Evolutionary conservation across 2,888 invertebrate species (phyloP).

Genomic region (Watsonalla binaria): DNA sequence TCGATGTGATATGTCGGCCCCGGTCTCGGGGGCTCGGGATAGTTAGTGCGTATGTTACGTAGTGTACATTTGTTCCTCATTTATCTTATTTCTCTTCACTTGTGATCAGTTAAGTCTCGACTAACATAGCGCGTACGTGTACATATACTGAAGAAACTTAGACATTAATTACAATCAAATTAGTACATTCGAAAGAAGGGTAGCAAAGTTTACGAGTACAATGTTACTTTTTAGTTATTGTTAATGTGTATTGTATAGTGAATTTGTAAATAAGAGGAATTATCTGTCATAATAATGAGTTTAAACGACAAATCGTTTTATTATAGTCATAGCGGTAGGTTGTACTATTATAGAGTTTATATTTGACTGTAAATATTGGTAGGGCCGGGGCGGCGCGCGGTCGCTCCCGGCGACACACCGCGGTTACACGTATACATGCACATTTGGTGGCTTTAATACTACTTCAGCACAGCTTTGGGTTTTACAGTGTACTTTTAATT

Average conservation of each 20-base stretch:
- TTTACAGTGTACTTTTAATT: slow-evolving; percentile 29
- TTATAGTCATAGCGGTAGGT: slow-evolving; percentile 73
- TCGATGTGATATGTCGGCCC: slow-evolving; percentile 66
- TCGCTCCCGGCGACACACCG: slow-evolving; percentile 37
- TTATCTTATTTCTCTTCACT: slow-evolving; percentile 59
- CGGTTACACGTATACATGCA: slow-evolving; percentile 58
- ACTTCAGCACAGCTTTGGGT: slow-evolving; percentile 58
- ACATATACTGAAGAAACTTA: slow-evolving; percentile 53
- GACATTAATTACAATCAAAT: slow-evolving; percentile 45
- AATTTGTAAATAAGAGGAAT: slow-evolving; percentile 77
- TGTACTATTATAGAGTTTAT: slow-evolving; percentile 64
- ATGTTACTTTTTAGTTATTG: slow-evolving; percentile 73
- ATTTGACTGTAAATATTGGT: slow-evolving; percentile 58
- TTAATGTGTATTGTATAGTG: slow-evolving; percentile 70
- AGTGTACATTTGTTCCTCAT: slow-evolving; percentile 74
- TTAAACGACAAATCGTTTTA: slow-evolving; percentile 76
- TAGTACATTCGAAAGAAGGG: slow-evolving; percentile 67
- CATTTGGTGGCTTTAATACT: slow-evolving; percentile 68
- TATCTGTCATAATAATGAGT: slow-evolving; percentile 77
- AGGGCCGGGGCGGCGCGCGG: slow-evolving; percentile 33
- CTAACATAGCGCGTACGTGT: slow-evolving; percentile 63
- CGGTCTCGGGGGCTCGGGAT: slow-evolving; percentile 40
- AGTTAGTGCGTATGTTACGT: slow-evolving; percentile 67
- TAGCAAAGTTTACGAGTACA: slow-evolving; percentile 73
- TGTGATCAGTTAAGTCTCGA: slow-evolving; percentile 75